Base-by-base conservation (phyloP, 1,140 invertebrate genomes). In the Diplogasteroides magnus region DNA sequence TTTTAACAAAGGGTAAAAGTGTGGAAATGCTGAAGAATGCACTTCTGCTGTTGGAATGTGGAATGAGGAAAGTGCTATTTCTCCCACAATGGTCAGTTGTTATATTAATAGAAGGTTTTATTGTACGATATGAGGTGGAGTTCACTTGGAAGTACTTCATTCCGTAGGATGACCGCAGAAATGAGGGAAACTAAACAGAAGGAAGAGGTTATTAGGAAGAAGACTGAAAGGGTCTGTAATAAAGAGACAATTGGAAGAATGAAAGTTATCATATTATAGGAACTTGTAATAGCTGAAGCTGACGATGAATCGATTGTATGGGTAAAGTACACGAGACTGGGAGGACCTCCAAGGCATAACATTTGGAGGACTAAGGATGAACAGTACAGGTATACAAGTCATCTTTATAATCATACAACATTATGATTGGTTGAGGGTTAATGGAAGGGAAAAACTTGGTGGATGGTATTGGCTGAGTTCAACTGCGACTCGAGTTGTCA, bases 341-440 rank as follows among this genome's bases (percentile, higher is more conserved):
- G 28, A 26, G 27, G 19, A 15, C 31, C 32, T 11, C 68, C 31
- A 31, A 72, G 37, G 37, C 69, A 61, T 57, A 28, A 26, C 13
- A 26, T 72, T 28, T 72, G 70, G 71, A 61, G 70, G 32, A 60
- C 31, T 19, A 72, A 72, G 68, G 70, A 64, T 28, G 37, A 48
- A 48, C 37, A 48, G 37, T 48, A 48, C 37, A 48, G 37, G 37
- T 48, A 19, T 11, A 19, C 19, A 48, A 48, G 37, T n/a, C n/a
- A n/a, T n/a, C n/a, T n/a, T n/a, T n/a, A n/a, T n/a, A n/a, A n/a
- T n/a, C n/a, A n/a, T n/a, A n/a, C n/a, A n/a, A n/a, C n/a, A n/a
- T n/a, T n/a, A n/a, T n/a, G n/a, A n/a, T 48, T 48, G 19, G 19
- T 48, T 48, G 37, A 48, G 37, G 19, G 37, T 48, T 6, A 48